Percentiles rank a stretch among this genome's conserved stretches.
Conservation (phyloP, 2,797 vertebrate species). For the Rhinoraja longicauda region DNA sequence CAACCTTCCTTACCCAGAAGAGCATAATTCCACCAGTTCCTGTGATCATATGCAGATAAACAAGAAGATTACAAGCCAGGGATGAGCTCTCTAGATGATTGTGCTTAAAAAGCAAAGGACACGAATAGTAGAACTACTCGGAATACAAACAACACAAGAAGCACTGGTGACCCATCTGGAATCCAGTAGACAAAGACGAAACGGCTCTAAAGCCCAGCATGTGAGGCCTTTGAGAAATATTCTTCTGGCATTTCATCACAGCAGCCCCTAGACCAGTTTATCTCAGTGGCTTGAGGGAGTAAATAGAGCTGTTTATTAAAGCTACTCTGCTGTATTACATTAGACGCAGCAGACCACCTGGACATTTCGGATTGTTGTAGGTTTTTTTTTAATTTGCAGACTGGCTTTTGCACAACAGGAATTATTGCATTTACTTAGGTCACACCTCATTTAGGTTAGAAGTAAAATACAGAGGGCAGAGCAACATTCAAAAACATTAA, state of each 20-base stretch:
- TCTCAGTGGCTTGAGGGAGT: conserved; percentile 67
- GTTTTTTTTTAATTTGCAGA: conserved; percentile 70
- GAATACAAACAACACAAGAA: conserved; percentile 58
- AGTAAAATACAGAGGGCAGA: conserved; percentile 45
- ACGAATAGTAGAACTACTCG: conserved; percentile 53
- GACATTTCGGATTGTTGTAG: conserved; percentile 66
- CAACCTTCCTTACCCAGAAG: conserved; percentile 49
- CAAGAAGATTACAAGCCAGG: conserved; percentile 52
- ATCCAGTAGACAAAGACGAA: conserved; percentile 68
- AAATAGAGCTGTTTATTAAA: conserved; percentile 79
- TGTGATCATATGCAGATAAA: conserved; percentile 60
- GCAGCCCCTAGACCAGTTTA: conserved; percentile 67
- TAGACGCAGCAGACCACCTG: conserved; percentile 69
- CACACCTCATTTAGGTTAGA: conserved; percentile 55
- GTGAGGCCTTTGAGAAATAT: conserved; percentile 71
- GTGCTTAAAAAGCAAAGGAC: conserved; percentile 46
- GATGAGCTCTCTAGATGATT: conserved; percentile 50
- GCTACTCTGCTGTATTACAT: conserved; percentile 70
- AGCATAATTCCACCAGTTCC: conserved; percentile 50
- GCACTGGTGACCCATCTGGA: conserved; percentile 72
- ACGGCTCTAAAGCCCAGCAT: conserved; percentile 70
- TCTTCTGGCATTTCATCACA: conserved; percentile 75
- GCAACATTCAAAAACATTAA: neutral
- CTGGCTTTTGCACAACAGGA: conserved; percentile 57
- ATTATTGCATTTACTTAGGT: conserved; percentile 58